These are phyloP conservation scores for Saccostrea cuccullata DNA, from an alignment of 1,140 invertebrate species.

Conservation along the genomic window DNA sequence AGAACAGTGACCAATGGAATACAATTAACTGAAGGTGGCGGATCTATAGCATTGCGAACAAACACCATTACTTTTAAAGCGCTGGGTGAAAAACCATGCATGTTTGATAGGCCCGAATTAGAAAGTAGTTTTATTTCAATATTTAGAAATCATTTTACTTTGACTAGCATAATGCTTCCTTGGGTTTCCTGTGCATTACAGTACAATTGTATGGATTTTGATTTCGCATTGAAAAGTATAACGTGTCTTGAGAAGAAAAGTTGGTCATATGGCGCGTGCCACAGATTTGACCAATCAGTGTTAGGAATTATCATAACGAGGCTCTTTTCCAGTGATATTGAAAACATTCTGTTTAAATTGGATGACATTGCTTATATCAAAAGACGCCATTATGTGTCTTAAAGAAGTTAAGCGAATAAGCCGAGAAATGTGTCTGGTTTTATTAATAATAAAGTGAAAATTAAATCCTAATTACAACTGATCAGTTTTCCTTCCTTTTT, in stretches of 20 bases:
- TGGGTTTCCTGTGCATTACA: conserved; percentile 45
- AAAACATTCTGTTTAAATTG: conserved; percentile 11
- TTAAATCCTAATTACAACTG: too few relatives aligned
- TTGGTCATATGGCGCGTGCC: conserved; percentile 16
- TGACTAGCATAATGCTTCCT: conserved; percentile 26
- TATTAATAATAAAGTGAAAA: too few relatives aligned
- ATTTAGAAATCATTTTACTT: neutral
- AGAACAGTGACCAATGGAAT: neutral
- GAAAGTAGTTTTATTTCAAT: conserved; percentile 31
- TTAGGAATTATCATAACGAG: conserved; percentile 40
- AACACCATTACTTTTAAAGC: conserved; percentile 17
- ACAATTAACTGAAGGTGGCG: neutral
- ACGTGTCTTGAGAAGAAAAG: neutral
- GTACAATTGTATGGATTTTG: conserved; percentile 36
- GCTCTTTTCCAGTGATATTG: conserved; percentile 27
- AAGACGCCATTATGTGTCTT: neutral
- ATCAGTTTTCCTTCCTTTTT: too few relatives aligned
- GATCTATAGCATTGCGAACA: neutral
- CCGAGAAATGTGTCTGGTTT: too few relatives aligned
- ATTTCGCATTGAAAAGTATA: neutral
- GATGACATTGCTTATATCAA: neutral
- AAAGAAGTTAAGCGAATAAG: too few relatives aligned
- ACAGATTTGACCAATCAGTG: conserved; percentile 50
- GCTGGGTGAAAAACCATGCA: conserved; percentile 32
- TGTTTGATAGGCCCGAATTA: conserved; percentile 44